Evolutionary conservation across 1,140 invertebrate genomes (phyloP).

Genomic region (Arctopsyche grandis): DNA sequence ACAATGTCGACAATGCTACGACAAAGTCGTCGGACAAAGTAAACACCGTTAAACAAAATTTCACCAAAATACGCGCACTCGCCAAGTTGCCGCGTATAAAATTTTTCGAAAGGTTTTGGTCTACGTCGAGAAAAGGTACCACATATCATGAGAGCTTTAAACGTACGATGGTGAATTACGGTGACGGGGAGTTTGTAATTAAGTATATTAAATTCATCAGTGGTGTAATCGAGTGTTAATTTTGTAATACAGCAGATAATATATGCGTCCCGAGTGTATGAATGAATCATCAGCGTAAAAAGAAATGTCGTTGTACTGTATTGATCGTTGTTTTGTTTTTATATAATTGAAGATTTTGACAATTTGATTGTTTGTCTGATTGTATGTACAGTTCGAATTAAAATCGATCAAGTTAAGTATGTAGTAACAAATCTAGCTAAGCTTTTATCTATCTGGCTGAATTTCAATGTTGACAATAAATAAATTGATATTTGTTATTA

Average conservation of each 20-base stretch:
- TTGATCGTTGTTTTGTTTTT: too few relatives aligned
- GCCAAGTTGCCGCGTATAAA: background rate
- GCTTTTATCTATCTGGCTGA: too few relatives aligned
- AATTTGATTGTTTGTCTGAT: background rate
- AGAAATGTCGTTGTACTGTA: too few relatives aligned
- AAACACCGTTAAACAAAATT: background rate
- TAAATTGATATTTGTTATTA: too few relatives aligned
- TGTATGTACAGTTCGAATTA: too few relatives aligned
- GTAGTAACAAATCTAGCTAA: too few relatives aligned
- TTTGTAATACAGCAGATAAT: background rate
- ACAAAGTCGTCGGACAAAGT: background rate
- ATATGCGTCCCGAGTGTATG: too few relatives aligned
- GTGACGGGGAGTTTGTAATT: background rate
- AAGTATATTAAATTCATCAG: background rate
- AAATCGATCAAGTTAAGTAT: too few relatives aligned
- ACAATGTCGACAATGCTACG: background rate
- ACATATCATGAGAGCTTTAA: background rate
- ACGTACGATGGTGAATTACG: background rate
- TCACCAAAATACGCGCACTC: background rate
- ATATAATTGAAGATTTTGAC: too few relatives aligned
- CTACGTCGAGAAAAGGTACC: constrained; percentile 1
- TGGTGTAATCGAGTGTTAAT: background rate
- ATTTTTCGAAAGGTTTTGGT: constrained; percentile 29
- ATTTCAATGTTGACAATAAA: too few relatives aligned
- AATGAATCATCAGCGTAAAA: too few relatives aligned